phyloP scores from a whole-genome alignment of 2,888 invertebrate genomes.

The Heliconius hortense region DNA sequence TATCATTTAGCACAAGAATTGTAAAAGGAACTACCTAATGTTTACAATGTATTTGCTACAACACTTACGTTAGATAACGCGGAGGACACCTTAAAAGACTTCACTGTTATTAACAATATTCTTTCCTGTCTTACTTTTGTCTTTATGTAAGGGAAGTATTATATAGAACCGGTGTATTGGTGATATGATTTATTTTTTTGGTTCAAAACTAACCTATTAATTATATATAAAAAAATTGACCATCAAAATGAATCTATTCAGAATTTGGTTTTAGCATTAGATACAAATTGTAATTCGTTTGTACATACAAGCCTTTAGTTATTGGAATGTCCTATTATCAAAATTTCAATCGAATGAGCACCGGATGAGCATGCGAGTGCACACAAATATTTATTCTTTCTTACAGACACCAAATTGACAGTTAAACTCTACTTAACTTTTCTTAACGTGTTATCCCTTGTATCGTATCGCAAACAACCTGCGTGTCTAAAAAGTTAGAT shows the following conservation, averaged over 20 bases:
- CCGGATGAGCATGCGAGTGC: constrained; percentile 76
- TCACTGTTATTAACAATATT: constrained; percentile 37
- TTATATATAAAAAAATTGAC: background rate
- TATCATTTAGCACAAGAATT: constrained; percentile 43
- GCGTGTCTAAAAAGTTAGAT: constrained; percentile 22
- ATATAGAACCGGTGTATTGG: constrained; percentile 39
- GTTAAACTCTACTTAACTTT: constrained; percentile 4
- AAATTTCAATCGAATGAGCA: constrained; percentile 50
- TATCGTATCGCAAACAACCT: constrained; percentile 21
- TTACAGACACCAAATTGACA: constrained; percentile 16
- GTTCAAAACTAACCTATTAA: constrained; percentile 37
- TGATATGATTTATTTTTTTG: constrained; percentile 45
- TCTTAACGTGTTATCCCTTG: constrained; percentile 24
- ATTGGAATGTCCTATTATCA: constrained; percentile 40
- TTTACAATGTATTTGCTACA: constrained; percentile 36
- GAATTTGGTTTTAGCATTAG: constrained; percentile 29
- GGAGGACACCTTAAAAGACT: constrained; percentile 18
- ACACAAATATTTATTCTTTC: constrained; percentile 44
- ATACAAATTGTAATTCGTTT: constrained; percentile 54
- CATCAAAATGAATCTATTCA: constrained; percentile 35
- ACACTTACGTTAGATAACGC: constrained; percentile 31
- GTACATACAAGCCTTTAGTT: constrained; percentile 52
- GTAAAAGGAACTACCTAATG: constrained; percentile 26
- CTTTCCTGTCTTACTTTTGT: constrained; percentile 37
- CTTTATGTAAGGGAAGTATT: constrained; percentile 41